Percentiles rank a stretch among this genome's conserved stretches.
phyloP scores from a whole-genome alignment of 2,113 vertebrate species.

The Hoplias malabaricus region DNA sequence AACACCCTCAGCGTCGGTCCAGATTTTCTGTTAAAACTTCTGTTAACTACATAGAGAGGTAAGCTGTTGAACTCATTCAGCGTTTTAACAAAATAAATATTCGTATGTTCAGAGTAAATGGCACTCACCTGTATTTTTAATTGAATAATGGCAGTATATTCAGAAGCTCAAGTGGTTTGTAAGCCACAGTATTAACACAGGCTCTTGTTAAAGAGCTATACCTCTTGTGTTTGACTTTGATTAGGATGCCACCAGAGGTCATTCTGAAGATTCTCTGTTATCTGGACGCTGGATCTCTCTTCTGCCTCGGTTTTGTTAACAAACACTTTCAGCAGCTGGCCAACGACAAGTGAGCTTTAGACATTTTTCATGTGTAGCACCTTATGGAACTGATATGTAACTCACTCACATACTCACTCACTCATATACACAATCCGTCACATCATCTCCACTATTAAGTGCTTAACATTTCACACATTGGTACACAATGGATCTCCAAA shows the following conservation, averaged over 20 bases:
- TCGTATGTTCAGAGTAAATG: background rate
- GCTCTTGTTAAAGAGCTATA: background rate
- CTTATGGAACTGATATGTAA: too few species aligned
- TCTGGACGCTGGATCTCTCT: conserved; percentile 79
- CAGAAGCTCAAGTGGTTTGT: background rate
- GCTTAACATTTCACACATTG: too few species aligned
- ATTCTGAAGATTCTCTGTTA: conserved; percentile 83
- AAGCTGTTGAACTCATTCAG: conserved; percentile 28
- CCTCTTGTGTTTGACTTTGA: conserved; percentile 43
- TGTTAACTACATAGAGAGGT: conserved; percentile 60
- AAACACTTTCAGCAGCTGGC: conserved; percentile 77
- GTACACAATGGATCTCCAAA: too few species aligned
- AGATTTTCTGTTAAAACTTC: conserved; percentile 21
- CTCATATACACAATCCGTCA: too few species aligned
- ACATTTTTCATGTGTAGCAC: too few species aligned
- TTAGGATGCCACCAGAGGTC: conserved; percentile 83
- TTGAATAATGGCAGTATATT: background rate
- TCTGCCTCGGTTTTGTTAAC: conserved; percentile 77
- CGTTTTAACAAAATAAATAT: background rate
- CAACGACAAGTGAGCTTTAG: conserved; percentile 84
- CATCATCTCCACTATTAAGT: too few species aligned
- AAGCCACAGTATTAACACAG: background rate
- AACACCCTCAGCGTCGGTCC: conserved; percentile 7
- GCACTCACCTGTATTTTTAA: background rate
- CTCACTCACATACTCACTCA: too few species aligned